phyloP scores from a whole-genome alignment of 2,797 vertebrate species.

The Chelmon rostratus region DNA sequence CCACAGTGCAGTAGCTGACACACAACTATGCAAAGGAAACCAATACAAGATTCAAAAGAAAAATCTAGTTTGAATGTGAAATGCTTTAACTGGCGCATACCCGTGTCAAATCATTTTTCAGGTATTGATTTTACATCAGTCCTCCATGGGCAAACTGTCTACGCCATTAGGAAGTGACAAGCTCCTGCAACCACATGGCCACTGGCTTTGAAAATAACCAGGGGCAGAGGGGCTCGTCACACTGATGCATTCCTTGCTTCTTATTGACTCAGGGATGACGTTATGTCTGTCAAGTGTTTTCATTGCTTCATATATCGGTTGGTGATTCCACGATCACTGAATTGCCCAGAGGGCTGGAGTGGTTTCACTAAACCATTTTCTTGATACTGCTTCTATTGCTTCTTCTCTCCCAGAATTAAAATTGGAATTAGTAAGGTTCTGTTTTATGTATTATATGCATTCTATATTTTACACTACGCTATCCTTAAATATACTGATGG shows the following conservation, averaged over 20 bases:
- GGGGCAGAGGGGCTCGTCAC: not conserved
- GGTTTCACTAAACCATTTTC: not conserved
- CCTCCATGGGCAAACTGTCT: not conserved
- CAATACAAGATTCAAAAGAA: too few species aligned
- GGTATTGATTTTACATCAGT: conserved; percentile 12
- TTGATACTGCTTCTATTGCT: too few species aligned
- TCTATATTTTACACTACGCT: not conserved
- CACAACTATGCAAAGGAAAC: too few species aligned
- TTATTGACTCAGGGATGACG: not conserved
- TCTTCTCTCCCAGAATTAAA: not conserved
- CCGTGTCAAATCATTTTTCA: not conserved
- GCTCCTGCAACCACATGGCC: not conserved
- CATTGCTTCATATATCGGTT: not conserved
- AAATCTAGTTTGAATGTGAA: not conserved
- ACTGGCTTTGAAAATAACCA: conserved; percentile 5
- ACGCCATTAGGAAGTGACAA: not conserved
- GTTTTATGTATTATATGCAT: not conserved
- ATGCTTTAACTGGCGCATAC: not conserved
- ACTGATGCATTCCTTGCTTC: not conserved
- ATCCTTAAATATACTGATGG: not conserved
- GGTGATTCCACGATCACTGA: not conserved
- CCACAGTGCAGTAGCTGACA: not conserved
- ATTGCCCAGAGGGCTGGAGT: not conserved
- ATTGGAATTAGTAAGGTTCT: not conserved
- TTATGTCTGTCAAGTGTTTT: not conserved